Percentiles rank a stretch among this genome's conserved stretches.
Evolutionary conservation across 2,113 vertebrate species (phyloP).

Genomic region (Corythornis vintsioides): DNA sequence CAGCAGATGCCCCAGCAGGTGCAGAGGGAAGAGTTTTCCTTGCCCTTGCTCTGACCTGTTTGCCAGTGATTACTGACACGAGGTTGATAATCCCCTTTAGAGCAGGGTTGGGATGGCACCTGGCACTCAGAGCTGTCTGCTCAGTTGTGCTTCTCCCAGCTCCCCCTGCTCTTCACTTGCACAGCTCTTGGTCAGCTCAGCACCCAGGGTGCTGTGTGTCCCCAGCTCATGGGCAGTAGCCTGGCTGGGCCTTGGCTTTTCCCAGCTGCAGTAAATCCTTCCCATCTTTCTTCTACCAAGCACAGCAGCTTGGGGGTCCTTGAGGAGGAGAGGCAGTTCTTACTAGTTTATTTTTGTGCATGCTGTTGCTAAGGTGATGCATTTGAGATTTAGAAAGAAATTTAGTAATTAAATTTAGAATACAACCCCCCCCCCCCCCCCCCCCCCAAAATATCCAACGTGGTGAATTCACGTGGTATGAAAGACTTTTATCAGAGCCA

Average conservation of each 20-base stretch:
- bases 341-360: not conserved
- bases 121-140: too few relatives aligned
- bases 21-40: too few relatives aligned
- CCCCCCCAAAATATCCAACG: not conserved
- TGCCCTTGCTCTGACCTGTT: too few relatives aligned
- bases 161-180: not conserved
- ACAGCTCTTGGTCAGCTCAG: not conserved
- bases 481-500: not conserved
- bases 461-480: not conserved
- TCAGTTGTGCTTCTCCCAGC: not conserved
- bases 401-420: not conserved
- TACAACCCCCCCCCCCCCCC: not conserved
- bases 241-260: not conserved
- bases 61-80: too few relatives aligned
- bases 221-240: not conserved
- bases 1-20: too few relatives aligned
- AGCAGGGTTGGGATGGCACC: too few relatives aligned
- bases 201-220: not conserved
- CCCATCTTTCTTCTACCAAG: fast-evolving
- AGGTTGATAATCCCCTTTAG: too few relatives aligned
- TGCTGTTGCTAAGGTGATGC: not conserved
- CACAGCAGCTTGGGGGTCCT: not conserved
- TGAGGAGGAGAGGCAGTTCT: not conserved
- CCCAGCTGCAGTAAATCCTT: not conserved
- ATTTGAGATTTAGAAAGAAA: not conserved